Evolutionary conservation across 35 echinoderm and acorn worm genomes (phyloP), one percentile per base, ranked within the genome.

Genomic region (Ophiothrix spiculata): DNA sequence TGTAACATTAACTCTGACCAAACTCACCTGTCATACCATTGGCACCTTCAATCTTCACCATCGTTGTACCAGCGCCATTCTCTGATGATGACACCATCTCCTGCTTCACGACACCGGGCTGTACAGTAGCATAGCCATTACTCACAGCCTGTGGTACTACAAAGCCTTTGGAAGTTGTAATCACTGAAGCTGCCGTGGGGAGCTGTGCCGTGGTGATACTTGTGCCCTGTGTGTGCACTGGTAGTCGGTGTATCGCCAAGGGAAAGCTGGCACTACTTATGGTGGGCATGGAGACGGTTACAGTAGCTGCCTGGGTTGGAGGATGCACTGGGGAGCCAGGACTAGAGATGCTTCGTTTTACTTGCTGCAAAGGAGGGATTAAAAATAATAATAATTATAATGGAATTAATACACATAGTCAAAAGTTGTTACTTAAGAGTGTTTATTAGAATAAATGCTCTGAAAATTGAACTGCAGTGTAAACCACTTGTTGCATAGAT

Each of bases 291-390:
- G 87, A 86, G 83, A 64, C 78, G 81, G 39, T 38, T 74, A 63
- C 34, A 1, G 78, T 42, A 28, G 78, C 78, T 39, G 78, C 78
- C 40, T 23, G 78, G 84, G 21, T 42, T 75, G 29, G 77, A 14
- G 87, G 81, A 29, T 85, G 89, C 42, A 94, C 81, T 17, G 93
- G 93, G 1, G 93, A 95, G 36, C 93, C 88, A 34, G 93, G 93
- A 73, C 93, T 95, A 36, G 87, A 86, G 60, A 91, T 80, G 45
- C 77, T 83, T 31, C 90, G 81, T 69, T 91, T 95, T 69, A 95
- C 93, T 86, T 95, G 93, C 88, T 76, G 74, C 17, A 74, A 40
- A 74, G 38, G 75, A 38, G 28, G 73, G 33, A 83, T n/a, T 8
- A 84, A 23, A 35, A 83, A 28, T 54, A 77, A 16, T 31, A 81